Evolutionary conservation across 2,113 vertebrate genomes (phyloP).

Genomic region (Myotis yumanensis): DNA sequence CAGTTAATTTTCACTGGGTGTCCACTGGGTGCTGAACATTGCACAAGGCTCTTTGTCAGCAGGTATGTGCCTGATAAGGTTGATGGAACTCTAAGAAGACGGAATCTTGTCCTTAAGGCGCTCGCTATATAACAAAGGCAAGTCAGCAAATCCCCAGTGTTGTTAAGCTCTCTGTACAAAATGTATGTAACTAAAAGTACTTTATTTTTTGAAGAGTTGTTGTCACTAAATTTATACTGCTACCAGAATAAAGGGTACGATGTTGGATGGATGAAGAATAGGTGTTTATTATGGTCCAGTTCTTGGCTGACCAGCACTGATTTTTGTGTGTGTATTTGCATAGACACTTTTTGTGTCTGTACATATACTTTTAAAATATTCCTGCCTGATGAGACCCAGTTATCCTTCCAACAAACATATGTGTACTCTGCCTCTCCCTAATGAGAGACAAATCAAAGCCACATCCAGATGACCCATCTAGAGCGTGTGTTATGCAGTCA

Average conservation of each 20-base stretch:
- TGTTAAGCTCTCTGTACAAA: conserved; percentile 27
- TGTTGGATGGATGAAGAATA: background rate
- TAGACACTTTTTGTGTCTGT: background rate
- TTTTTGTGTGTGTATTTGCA: background rate
- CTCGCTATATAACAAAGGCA: background rate
- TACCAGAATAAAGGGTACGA: background rate
- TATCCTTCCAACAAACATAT: background rate
- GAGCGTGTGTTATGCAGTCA: background rate
- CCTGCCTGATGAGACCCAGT: background rate
- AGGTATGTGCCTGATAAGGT: conserved; percentile 41
- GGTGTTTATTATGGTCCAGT: background rate
- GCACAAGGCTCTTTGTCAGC: conserved; percentile 58
- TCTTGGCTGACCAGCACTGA: background rate
- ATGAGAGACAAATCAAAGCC: background rate
- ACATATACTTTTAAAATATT: background rate
- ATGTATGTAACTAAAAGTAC: background rate
- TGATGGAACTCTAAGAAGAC: conserved; percentile 45
- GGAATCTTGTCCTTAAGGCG: conserved; percentile 32
- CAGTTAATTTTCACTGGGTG: conserved; percentile 70
- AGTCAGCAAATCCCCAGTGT: background rate
- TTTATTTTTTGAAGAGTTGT: background rate
- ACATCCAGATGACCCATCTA: background rate
- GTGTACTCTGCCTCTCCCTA: background rate
- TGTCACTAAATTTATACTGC: background rate
- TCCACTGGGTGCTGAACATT: conserved; percentile 66